A percentile compares a stretch with the other conserved stretches of the same genome.
phyloP scores from a whole-genome alignment of 2,113 vertebrate species.

The Columbina picui region DNA sequence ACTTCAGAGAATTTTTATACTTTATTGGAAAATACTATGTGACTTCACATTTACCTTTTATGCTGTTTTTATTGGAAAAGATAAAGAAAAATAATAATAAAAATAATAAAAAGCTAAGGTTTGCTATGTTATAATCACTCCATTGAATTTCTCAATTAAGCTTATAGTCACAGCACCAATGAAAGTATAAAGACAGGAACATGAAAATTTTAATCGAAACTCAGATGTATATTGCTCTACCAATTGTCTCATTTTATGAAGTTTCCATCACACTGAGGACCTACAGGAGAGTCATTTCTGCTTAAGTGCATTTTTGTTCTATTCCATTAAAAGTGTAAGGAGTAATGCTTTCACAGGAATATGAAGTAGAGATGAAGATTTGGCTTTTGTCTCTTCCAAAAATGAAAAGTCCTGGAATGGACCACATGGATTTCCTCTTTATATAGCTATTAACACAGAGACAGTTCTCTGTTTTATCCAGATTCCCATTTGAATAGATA shows the following conservation, averaged over 20 bases:
- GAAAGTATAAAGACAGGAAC: background rate
- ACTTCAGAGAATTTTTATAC: background rate
- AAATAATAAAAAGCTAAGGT: rapidly evolving
- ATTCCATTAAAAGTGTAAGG: background rate
- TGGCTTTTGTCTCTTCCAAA: background rate
- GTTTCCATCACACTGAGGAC: background rate
- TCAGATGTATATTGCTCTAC: background rate
- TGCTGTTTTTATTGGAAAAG: background rate
- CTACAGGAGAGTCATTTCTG: background rate
- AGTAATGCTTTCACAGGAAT: background rate
- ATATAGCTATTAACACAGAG: background rate
- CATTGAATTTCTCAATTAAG: background rate
- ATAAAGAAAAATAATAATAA: background rate
- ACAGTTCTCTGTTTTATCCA: background rate
- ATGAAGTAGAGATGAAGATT: background rate
- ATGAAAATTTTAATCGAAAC: background rate
- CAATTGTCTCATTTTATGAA: background rate
- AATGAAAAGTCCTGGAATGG: background rate
- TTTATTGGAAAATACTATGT: background rate
- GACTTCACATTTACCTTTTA: background rate
- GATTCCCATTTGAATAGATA: background rate
- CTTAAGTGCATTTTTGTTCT: background rate
- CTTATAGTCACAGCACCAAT: background rate
- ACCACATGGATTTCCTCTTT: background rate
- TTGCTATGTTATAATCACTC: background rate